A percentile compares a stretch with the other conserved stretches of the same genome.
These are phyloP conservation scores for Polyodon spathula DNA, from an alignment of 2,113 vertebrate genomes.

Conservation along the genomic window DNA sequence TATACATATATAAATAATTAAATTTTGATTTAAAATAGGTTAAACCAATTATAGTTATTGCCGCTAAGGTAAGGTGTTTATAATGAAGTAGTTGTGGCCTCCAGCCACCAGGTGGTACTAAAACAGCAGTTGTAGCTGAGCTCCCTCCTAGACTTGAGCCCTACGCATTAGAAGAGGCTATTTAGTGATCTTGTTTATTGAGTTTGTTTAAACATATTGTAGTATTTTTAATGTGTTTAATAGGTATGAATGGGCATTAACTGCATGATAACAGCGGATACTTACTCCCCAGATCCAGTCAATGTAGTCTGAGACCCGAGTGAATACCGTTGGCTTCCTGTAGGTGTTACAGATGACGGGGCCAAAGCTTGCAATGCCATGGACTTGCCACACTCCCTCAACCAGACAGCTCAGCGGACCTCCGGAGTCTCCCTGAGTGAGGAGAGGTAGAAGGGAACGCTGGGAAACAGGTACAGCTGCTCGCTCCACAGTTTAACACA, in stretches of 20 bases:
- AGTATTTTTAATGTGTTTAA: too few relatives aligned
- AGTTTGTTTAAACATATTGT: too few relatives aligned
- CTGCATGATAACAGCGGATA: not conserved
- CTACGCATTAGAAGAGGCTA: too few relatives aligned
- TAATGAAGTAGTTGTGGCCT: too few relatives aligned
- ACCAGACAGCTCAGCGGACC: conserved; percentile 10
- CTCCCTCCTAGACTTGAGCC: too few relatives aligned
- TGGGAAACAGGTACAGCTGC: not conserved
- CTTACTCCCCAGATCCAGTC: conserved; percentile 2
- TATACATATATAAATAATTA: too few relatives aligned
- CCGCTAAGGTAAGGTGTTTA: too few relatives aligned
- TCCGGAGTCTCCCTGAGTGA: conserved; percentile 11
- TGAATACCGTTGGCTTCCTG: conserved; percentile 13
- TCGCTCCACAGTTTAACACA: not conserved
- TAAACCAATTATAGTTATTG: too few relatives aligned
- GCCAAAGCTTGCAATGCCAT: conserved; percentile 12
- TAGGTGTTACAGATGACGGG: conserved; percentile 5
- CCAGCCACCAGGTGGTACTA: too few relatives aligned
- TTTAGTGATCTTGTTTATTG: too few relatives aligned
- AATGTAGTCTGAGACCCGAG: conserved; percentile 4
- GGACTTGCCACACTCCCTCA: conserved; percentile 3
- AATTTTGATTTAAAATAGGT: too few relatives aligned
- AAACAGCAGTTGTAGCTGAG: too few relatives aligned
- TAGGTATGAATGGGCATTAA: not conserved
- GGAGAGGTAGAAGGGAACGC: not conserved